Evolutionary conservation across 2,888 invertebrate genomes (phyloP).

Genomic region (Tenthredo livida): DNA sequence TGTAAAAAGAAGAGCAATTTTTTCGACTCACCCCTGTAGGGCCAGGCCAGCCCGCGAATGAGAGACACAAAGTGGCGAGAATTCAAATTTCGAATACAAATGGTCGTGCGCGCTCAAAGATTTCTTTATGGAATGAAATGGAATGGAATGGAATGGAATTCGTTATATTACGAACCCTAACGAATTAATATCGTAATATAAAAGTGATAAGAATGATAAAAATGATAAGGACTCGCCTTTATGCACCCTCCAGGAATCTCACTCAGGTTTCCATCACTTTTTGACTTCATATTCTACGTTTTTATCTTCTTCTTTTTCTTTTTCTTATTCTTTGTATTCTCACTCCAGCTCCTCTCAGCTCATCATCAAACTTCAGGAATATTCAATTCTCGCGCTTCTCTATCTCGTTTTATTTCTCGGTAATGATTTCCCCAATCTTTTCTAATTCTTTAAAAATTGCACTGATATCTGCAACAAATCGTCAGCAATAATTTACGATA

Average conservation of each 20-base stretch:
- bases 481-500: too few species aligned
- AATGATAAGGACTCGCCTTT: not conserved
- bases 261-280: not conserved
- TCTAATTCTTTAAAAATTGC: too few species aligned
- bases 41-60: not conserved
- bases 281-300: not conserved
- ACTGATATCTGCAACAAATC: too few species aligned
- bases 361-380: not conserved
- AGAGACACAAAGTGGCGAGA: constrained; percentile 6
- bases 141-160: constrained; percentile 5
- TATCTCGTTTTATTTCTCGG: not conserved
- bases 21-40: not conserved
- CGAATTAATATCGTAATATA: constrained; percentile 40
- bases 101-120: not conserved
- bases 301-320: not conserved
- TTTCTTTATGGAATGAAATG: not conserved
- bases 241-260: constrained; percentile 30
- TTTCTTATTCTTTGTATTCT: not conserved
- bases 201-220: constrained; percentile 30
- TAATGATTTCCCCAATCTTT: too few species aligned
- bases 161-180: constrained; percentile 21
- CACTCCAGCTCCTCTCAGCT: not conserved
- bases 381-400: not conserved
- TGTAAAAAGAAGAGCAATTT: constrained; percentile 3
- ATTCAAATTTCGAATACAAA: constrained; percentile 32